phyloP scores from a whole-genome alignment of 2,113 vertebrate species.

The Pollimyrus isidori region DNA sequence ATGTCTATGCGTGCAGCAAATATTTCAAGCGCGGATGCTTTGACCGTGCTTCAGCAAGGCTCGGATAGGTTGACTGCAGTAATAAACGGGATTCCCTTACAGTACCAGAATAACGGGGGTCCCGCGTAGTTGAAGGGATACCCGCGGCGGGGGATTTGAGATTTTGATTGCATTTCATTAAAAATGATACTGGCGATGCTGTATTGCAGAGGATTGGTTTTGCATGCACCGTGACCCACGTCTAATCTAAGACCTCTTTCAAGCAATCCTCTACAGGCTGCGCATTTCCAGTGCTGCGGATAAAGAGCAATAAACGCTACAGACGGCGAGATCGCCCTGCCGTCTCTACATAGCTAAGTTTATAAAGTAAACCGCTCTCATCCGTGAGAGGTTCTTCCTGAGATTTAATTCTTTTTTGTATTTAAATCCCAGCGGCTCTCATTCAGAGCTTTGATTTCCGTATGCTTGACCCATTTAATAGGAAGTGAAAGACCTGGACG shows the following conservation, averaged over 20 bases:
- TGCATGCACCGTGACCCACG: background rate
- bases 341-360: background rate
- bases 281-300: background rate
- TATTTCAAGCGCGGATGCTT: background rate
- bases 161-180: background rate
- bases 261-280: background rate
- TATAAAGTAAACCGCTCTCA: background rate
- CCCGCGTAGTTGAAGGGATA: background rate
- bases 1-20: background rate
- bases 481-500: background rate
- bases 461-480: background rate
- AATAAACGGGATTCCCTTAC: background rate
- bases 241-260: background rate
- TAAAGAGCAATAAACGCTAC: background rate
- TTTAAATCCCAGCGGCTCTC: background rate
- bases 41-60: background rate
- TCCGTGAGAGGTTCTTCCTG: background rate
- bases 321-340: background rate
- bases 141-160: background rate
- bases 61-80: background rate
- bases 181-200: background rate
- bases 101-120: background rate
- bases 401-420: constrained; percentile 1
- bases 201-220: background rate
- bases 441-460: background rate